Percentiles rank a stretch among this genome's conserved stretches.
phyloP scores from a whole-genome alignment of 2,888 invertebrate species.

The Melanophora roralis region DNA sequence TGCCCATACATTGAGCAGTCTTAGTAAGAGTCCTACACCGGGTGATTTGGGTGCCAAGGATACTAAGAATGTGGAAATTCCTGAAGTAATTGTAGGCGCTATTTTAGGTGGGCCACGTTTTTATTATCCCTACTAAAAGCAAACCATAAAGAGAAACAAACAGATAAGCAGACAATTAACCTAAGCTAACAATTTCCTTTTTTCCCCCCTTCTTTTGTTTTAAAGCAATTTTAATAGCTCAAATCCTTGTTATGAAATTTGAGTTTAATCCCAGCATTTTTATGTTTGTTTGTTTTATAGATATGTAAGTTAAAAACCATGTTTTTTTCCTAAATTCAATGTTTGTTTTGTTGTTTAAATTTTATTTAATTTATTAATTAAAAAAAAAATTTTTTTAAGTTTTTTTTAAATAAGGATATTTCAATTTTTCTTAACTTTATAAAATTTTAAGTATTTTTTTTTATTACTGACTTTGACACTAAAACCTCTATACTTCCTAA shows the following conservation, averaged over 20 bases:
- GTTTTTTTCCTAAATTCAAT: neutral
- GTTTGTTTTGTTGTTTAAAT: slow-evolving; percentile 29
- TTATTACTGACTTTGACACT: neutral
- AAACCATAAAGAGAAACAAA: slow-evolving; percentile 36
- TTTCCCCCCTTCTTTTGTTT: slow-evolving; percentile 2
- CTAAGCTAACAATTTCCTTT: slow-evolving; percentile 5
- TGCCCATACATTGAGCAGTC: slow-evolving; percentile 81
- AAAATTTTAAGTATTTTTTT: slow-evolving; percentile 13
- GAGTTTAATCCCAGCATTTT: neutral
- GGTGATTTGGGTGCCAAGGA: slow-evolving; percentile 88
- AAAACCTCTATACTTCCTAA: slow-evolving; percentile 47
- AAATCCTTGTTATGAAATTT: neutral
- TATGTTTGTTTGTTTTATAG: slow-evolving; percentile 11
- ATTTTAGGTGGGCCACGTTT: slow-evolving; percentile 86
- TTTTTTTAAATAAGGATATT: no score
- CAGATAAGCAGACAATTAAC: slow-evolving; percentile 45
- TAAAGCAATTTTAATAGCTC: slow-evolving; percentile 11
- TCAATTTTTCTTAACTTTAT: slow-evolving; percentile 2
- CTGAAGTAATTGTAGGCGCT: slow-evolving; percentile 97
- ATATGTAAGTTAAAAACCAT: neutral
- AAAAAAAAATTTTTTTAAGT: no score
- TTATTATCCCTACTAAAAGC: slow-evolving; percentile 75
- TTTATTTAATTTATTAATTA: slow-evolving; percentile 1
- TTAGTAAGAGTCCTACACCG: slow-evolving; percentile 89
- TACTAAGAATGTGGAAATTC: slow-evolving; percentile 94